phyloP scores from a whole-genome alignment of 1,140 invertebrate species.

The Pseudomyrmex pallidus region DNA sequence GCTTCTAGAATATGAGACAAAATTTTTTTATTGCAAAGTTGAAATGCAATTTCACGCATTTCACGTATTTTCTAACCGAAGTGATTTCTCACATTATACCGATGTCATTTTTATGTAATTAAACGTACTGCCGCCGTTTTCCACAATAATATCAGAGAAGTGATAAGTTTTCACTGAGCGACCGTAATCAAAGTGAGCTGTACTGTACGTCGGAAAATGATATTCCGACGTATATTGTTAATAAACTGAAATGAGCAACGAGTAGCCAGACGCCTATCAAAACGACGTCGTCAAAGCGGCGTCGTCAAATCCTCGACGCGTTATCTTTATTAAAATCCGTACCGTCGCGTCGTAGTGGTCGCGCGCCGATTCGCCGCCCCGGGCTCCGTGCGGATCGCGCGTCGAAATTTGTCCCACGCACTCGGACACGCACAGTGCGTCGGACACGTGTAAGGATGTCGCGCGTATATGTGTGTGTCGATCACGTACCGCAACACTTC shows the following conservation, averaged over 20 bases:
- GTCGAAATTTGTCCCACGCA: conserved; percentile 48
- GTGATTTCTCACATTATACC: background rate
- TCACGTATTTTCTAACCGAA: no score
- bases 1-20: no score
- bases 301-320: conserved; percentile 13
- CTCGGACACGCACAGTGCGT: background rate
- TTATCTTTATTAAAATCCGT: conserved; percentile 52
- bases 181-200: background rate
- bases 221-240: background rate
- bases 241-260: conserved; percentile 1
- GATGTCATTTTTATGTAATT: background rate
- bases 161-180: background rate
- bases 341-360: background rate
- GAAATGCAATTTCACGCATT: no score
- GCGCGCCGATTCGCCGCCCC: no score
- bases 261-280: background rate
- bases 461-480: conserved; percentile 15
- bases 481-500: conserved; percentile 63
- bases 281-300: background rate
- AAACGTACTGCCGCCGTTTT: background rate
- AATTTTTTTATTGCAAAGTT: no score
- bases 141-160: background rate
- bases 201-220: background rate
- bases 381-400: background rate
- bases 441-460: background rate